Conservation (phyloP, 2,888 invertebrate genomes). For the Cerastoderma edule region DNA sequence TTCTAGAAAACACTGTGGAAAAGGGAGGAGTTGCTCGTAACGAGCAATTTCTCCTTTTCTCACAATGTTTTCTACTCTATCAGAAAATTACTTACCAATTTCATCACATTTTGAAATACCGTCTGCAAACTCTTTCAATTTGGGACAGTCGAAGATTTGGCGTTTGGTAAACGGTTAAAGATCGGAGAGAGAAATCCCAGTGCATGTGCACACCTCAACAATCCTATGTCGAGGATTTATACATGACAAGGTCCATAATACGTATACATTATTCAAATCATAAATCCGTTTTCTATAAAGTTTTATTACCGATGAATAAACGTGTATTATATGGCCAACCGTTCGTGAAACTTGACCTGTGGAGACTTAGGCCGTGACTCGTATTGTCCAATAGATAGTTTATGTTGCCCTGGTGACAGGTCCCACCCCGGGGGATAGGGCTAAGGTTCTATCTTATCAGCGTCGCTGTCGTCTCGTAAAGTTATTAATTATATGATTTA, state of each 20-base stretch:
- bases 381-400: conserved; percentile 3
- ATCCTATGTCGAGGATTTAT: too few relatives aligned
- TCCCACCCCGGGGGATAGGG: neutral
- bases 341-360: neutral
- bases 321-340: neutral
- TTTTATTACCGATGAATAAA: neutral
- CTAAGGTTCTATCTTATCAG: conserved; percentile 7
- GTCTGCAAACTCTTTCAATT: too few relatives aligned
- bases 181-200: neutral
- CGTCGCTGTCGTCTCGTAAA: conserved; percentile 6
- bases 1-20: too few relatives aligned
- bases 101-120: too few relatives aligned
- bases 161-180: neutral
- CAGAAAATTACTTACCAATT: too few relatives aligned
- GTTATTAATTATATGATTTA: conserved; percentile 4
- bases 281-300: neutral
- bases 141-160: too few relatives aligned
- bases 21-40: too few relatives aligned
- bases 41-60: too few relatives aligned
- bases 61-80: too few relatives aligned
- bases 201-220: neutral
- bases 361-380: neutral
- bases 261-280: neutral
- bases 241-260: neutral
- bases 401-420: neutral